These are phyloP conservation scores for Cheilosia vulpina DNA, from an alignment of 2,888 invertebrate species.

Conservation along the genomic window DNA sequence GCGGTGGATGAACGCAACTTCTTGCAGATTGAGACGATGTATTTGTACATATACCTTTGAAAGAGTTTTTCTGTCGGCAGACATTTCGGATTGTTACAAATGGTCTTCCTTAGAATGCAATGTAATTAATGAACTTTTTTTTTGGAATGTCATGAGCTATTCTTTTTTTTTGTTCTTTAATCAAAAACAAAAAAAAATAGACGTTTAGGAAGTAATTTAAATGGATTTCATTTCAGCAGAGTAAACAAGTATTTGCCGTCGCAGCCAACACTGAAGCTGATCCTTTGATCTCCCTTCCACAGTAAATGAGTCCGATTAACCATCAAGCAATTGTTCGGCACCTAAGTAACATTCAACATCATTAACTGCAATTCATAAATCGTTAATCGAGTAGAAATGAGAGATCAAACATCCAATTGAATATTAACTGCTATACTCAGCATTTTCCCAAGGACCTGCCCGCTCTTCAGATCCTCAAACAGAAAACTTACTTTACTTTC, in stretches of 20 bases:
- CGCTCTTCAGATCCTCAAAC: slow-evolving; percentile 32
- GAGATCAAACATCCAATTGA: slow-evolving; percentile 73
- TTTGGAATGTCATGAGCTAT: slow-evolving; percentile 29
- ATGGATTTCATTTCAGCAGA: background rate
- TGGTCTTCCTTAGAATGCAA: slow-evolving; percentile 20
- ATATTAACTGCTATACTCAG: slow-evolving; percentile 67
- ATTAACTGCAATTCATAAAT: slow-evolving; percentile 52
- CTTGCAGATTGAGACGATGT: slow-evolving; percentile 19
- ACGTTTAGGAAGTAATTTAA: slow-evolving; percentile 1
- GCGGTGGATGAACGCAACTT: slow-evolving; percentile 5
- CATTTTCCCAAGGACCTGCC: slow-evolving; percentile 62
- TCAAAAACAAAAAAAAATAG: slow-evolving; percentile 6
- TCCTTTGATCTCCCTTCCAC: slow-evolving; percentile 36
- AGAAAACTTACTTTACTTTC: slow-evolving; percentile 39
- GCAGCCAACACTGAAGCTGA: background rate
- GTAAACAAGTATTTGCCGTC: too few species aligned
- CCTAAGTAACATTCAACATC: slow-evolving; percentile 38
- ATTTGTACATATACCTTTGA: slow-evolving; percentile 4
- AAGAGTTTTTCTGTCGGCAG: slow-evolving; percentile 15
- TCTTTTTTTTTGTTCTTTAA: slow-evolving; percentile 2
- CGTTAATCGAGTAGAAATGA: slow-evolving; percentile 71
- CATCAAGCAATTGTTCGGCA: slow-evolving; percentile 9
- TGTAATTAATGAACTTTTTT: slow-evolving; percentile 48
- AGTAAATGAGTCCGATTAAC: slow-evolving; percentile 15
- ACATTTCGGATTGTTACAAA: slow-evolving; percentile 56